A percentile compares a stretch with the other conserved stretches of the same genome.
These are phyloP conservation scores for Caradrina kadenii DNA, from an alignment of 2,888 invertebrate species.

Conservation along the genomic window DNA sequence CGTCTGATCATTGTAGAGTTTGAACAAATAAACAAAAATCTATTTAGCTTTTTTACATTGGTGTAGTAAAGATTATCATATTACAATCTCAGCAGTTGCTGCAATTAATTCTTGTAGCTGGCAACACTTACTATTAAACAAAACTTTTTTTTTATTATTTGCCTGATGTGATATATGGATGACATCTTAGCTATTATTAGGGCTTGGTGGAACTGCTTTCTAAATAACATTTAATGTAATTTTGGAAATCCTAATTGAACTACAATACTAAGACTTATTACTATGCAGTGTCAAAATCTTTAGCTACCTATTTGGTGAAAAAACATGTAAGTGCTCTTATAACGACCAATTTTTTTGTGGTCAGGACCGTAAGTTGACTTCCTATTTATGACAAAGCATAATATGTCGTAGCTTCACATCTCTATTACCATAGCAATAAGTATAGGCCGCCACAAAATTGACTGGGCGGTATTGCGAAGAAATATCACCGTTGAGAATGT, in stretches of 20 bases:
- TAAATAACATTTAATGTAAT: conserved; percentile 27
- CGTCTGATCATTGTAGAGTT: too few relatives aligned
- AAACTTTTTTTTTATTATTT: not conserved
- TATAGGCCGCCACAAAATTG: conserved; percentile 4
- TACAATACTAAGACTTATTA: conserved; percentile 15
- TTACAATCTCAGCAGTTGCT: not conserved
- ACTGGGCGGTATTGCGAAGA: not conserved
- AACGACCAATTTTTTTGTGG: conserved; percentile 10
- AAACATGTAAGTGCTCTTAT: conserved; percentile 5
- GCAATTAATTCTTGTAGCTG: not conserved
- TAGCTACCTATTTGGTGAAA: not conserved
- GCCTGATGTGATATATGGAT: conserved; percentile 49
- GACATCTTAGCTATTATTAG: conserved; percentile 32
- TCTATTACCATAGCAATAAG: conserved; percentile 33
- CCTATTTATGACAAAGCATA: conserved; percentile 27
- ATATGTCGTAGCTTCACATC: conserved; percentile 22
- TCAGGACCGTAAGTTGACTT: conserved; percentile 28
- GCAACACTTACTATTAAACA: not conserved
- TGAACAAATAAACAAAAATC: too few relatives aligned
- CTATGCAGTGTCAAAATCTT: conserved; percentile 8
- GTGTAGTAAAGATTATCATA: too few relatives aligned
- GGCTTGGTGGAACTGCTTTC: conserved; percentile 50
- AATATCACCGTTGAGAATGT: not conserved
- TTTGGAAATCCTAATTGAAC: conserved; percentile 14
- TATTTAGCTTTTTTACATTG: too few relatives aligned